Conservation (phyloP, 2,113 vertebrate species). For the Dascyllus trimaculatus region DNA sequence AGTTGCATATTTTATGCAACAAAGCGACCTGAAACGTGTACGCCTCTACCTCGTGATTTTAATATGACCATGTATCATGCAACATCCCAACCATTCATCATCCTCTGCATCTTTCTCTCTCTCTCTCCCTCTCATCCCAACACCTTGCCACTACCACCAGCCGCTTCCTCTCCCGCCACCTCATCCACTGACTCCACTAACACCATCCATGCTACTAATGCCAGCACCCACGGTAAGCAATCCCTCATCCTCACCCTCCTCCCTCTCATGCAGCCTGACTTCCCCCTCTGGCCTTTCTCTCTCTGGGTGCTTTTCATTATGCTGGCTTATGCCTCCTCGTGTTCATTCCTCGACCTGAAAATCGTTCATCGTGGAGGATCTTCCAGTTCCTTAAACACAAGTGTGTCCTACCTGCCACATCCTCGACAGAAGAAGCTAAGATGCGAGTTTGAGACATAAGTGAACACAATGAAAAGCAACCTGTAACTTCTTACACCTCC, state of each 20-base stretch:
- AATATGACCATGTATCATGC: background rate
- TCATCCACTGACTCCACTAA: constrained; percentile 94
- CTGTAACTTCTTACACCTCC: background rate
- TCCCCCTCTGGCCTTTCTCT: background rate
- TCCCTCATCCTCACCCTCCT: constrained; percentile 28
- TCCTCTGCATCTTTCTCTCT: constrained; percentile 54
- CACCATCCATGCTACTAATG: constrained; percentile 92
- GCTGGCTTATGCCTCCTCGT: too few species aligned
- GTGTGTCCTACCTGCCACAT: too few species aligned
- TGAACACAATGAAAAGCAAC: constrained; percentile 65
- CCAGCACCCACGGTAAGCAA: constrained; percentile 87
- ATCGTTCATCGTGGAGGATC: too few species aligned
- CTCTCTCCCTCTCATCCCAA: constrained; percentile 37
- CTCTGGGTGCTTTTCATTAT: background rate
- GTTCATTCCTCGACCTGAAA: too few species aligned
- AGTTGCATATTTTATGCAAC: too few species aligned
- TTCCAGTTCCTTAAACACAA: too few species aligned
- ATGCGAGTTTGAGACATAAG: too few species aligned
- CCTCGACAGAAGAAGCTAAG: too few species aligned
- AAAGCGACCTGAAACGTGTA: too few species aligned
- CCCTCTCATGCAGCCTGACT: background rate
- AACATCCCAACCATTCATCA: constrained; percentile 44
- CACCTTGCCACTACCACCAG: constrained; percentile 64
- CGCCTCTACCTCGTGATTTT: background rate
- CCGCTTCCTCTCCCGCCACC: constrained; percentile 85